These are phyloP conservation scores for Sander lucioperca DNA, from an alignment of 2,113 vertebrate genomes.

Conservation along the genomic window DNA sequence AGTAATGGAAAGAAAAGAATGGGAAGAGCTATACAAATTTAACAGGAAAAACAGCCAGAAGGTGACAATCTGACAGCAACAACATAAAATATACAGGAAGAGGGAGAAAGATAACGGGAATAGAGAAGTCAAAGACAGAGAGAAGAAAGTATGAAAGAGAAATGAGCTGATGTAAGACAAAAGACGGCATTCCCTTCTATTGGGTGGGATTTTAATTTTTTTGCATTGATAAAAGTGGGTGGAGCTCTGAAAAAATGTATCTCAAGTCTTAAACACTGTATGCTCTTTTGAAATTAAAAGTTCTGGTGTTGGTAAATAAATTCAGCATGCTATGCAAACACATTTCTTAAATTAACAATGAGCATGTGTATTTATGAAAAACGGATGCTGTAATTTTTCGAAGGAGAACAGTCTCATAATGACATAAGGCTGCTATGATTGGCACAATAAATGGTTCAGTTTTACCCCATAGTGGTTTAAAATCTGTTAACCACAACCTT, in stretches of 20 bases:
- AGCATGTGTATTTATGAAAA: background rate
- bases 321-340: background rate
- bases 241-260: no score
- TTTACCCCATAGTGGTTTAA: background rate
- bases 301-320: background rate
- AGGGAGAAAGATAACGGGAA: background rate
- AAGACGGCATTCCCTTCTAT: background rate
- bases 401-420: background rate
- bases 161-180: background rate
- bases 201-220: background rate
- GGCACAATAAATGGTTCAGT: background rate
- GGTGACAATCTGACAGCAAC: constrained; percentile 8
- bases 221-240: no score
- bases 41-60: constrained; percentile 3
- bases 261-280: no score
- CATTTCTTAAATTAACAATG: background rate
- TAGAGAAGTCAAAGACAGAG: background rate
- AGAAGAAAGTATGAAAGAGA: background rate
- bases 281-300: background rate
- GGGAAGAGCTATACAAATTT: constrained; percentile 4
- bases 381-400: background rate
- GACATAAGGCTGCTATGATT: background rate
- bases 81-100: constrained; percentile 3
- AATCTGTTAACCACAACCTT: background rate
- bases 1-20: constrained; percentile 5